These are phyloP conservation scores for Percopsis omiscomaycus DNA, from an alignment of 2,797 vertebrate species.

Conservation along the genomic window DNA sequence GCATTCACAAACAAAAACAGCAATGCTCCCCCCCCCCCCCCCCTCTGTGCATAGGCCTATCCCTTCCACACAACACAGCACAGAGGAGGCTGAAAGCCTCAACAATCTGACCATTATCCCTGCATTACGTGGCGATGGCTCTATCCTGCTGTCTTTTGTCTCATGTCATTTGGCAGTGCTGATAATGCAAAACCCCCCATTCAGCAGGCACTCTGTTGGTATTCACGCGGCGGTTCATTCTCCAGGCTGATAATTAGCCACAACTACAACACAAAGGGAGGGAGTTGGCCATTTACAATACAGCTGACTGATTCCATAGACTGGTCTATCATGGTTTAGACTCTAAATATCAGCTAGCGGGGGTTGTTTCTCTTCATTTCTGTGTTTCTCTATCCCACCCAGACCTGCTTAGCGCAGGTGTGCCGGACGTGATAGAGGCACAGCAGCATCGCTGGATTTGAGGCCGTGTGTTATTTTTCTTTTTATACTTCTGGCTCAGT, in stretches of 20 bases:
- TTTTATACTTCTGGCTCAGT: slow-evolving; percentile 38
- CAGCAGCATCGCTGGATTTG: slow-evolving; percentile 29
- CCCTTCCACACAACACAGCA: slow-evolving; percentile 33
- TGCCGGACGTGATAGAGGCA: slow-evolving; percentile 36
- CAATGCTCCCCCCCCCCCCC: slow-evolving; percentile 44
- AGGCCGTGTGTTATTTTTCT: slow-evolving; percentile 2
- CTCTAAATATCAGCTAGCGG: slow-evolving; percentile 30
- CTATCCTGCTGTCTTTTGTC: slow-evolving; percentile 70
- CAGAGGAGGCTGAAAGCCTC: slow-evolving; percentile 49
- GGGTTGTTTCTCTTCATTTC: slow-evolving; percentile 6
- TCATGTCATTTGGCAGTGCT: slow-evolving; percentile 69
- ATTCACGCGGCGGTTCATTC: slow-evolving; percentile 64
- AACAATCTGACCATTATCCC: slow-evolving; percentile 67
- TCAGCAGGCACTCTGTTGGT: slow-evolving; percentile 36
- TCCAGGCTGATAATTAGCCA: slow-evolving; percentile 67
- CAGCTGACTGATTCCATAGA: slow-evolving; percentile 26
- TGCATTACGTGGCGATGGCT: slow-evolving; percentile 62
- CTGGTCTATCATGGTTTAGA: slow-evolving; percentile 35
- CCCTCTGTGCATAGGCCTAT: slow-evolving; percentile 15
- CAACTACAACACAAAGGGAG: slow-evolving; percentile 60
- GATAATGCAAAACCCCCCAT: slow-evolving; percentile 59
- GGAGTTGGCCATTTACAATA: slow-evolving; percentile 41
- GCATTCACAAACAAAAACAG: slow-evolving; percentile 42
- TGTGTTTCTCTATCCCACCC: slow-evolving; percentile 25
- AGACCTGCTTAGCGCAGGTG: slow-evolving; percentile 40